A percentile compares a stretch with the other conserved stretches of the same genome.
Conservation (phyloP, 2,113 vertebrate genomes). For the Pao palembangensis region DNA sequence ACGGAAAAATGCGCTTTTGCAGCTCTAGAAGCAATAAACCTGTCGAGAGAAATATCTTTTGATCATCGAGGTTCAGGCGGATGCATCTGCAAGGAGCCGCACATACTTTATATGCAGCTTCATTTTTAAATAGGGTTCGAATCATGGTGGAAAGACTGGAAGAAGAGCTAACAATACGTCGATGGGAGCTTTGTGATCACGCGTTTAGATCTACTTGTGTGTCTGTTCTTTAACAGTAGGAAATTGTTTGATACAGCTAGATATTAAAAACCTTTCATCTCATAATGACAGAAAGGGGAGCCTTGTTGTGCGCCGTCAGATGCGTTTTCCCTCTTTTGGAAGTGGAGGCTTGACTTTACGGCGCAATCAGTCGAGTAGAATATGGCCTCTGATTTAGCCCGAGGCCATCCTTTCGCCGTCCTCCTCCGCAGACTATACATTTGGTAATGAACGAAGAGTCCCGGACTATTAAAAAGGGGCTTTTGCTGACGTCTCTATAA, state of each 20-base stretch:
- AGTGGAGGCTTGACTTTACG: conserved; percentile 49
- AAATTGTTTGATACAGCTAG: conserved; percentile 13
- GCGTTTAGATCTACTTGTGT: background rate
- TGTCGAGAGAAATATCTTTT: conserved; percentile 28
- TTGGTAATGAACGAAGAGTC: conserved; percentile 72
- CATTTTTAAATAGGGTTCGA: too few species aligned
- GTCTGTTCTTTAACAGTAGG: background rate
- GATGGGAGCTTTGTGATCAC: too few species aligned
- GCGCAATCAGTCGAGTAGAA: conserved; percentile 73
- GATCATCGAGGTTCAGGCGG: conserved; percentile 13
- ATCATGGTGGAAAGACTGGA: too few species aligned
- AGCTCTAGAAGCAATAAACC: conserved; percentile 31
- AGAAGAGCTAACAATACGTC: too few species aligned
- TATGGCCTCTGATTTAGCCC: conserved; percentile 51
- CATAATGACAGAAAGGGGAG: too few species aligned
- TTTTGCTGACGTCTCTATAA: conserved; percentile 70
- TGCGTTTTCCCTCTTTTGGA: conserved; percentile 20
- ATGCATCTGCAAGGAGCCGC: conserved; percentile 16
- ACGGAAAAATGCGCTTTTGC: conserved; percentile 12
- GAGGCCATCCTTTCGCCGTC: conserved; percentile 40
- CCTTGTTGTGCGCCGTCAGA: conserved; percentile 2
- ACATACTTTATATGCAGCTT: background rate
- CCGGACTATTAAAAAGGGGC: conserved; percentile 59
- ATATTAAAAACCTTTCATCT: background rate
- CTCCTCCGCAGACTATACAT: conserved; percentile 66